A percentile compares a stretch with the other conserved stretches of the same genome.
These are phyloP conservation scores for Perca fluviatilis DNA, from an alignment of 2,113 vertebrate species.

Conservation along the genomic window DNA sequence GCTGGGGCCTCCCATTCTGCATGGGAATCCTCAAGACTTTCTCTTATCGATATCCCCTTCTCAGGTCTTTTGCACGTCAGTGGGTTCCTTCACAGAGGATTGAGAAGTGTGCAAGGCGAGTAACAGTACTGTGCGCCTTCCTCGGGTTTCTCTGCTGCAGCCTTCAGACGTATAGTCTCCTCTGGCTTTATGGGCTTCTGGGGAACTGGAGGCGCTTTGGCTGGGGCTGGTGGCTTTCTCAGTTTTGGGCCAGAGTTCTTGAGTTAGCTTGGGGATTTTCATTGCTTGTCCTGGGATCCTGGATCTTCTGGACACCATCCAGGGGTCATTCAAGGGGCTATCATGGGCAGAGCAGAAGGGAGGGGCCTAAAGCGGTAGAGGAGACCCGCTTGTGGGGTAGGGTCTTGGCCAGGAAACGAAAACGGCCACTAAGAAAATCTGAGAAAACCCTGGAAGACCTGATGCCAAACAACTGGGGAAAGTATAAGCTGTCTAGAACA, in stretches of 20 bases:
- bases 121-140: slow-evolving; percentile 77
- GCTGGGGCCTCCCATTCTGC: slow-evolving; percentile 83
- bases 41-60: slow-evolving; percentile 67
- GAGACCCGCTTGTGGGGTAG: slow-evolving; percentile 82
- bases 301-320: slow-evolving; percentile 77
- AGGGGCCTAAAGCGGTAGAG: slow-evolving; percentile 26
- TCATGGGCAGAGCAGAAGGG: slow-evolving; percentile 31
- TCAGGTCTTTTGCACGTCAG: slow-evolving; percentile 58
- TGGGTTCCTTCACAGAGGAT: slow-evolving; percentile 61
- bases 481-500: slow-evolving; percentile 48
- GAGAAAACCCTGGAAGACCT: slow-evolving; percentile 78
- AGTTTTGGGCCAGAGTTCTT: slow-evolving; percentile 89
- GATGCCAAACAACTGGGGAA: slow-evolving; percentile 88
- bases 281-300: slow-evolving; percentile 83
- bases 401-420: slow-evolving; percentile 80
- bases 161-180: slow-evolving; percentile 86
- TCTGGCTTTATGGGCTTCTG: slow-evolving; percentile 90
- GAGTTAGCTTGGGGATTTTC: slow-evolving; percentile 86
- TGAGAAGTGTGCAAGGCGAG: slow-evolving; percentile 47
- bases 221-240: slow-evolving; percentile 90
- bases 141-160: slow-evolving; percentile 87
- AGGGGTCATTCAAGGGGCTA: slow-evolving; percentile 23
- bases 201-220: slow-evolving; percentile 85
- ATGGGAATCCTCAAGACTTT: slow-evolving; percentile 85
- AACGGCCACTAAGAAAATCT: slow-evolving; percentile 69